Evolutionary conservation across 1,140 invertebrate genomes (phyloP), one percentile per base, ranked within the genome.

Genomic region (Drosophila busckii): DNA sequence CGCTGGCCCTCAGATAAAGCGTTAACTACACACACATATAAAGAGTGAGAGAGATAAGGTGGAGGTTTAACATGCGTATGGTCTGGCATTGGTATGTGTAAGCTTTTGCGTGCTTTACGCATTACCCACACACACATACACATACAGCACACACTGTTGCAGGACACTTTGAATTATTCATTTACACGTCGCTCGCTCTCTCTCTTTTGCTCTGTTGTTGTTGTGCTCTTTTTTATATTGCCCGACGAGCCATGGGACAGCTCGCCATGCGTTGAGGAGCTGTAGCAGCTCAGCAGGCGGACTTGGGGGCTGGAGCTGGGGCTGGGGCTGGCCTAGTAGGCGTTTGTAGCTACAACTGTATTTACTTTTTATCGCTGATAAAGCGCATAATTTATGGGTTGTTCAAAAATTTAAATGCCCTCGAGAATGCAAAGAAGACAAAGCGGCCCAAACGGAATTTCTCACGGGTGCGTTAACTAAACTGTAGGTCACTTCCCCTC

Each of bases 361-460:
- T 82, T 82, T 82, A 75, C 75, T 82, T 82, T 69, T 82, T 82
- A 82, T 82, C 75, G 75, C 76, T 82, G 75, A 82, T 82, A 82
- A 82, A 82, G 75, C 73, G 63, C 75, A 82, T 82, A 82, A 82
- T 82, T 82, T 82, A 82, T 82, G 60, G 75, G 75, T 82, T 71
- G 69, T 60, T 82, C 64, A 63, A 82, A 67, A 82, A 82, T 82
- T 70, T 82, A 82, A 82, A 82, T 82, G 75, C 75, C 75, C 75
- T 48, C 52, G 75, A 82, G 75, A 78, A 65, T 78, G 73, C 66
- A 53, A 32, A 63, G 44, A 49, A 68, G 63, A 71, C 68, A 73
- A 56, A 73, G 49, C 48, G 40, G n/a, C n/a, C 42, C 56, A 66
- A 49, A 19, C 5, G 34, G 59, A 56, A 66, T 66, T 62, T 29